These are phyloP conservation scores for Andrena dorsata DNA, from an alignment of 2,888 invertebrate species.

Conservation along the genomic window DNA sequence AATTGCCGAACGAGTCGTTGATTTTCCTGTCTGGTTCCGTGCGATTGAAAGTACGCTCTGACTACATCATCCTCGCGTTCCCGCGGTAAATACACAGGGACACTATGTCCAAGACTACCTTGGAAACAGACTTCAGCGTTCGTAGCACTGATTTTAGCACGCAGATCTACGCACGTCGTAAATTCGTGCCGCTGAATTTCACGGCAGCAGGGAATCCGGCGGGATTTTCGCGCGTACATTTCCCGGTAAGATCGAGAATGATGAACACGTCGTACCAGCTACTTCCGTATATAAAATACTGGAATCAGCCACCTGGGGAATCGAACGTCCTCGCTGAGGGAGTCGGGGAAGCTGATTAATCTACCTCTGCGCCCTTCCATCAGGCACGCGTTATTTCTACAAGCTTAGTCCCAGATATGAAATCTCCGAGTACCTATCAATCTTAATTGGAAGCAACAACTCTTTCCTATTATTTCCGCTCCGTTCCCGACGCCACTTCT, in stretches of 20 bases:
- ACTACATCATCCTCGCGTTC: too few species aligned
- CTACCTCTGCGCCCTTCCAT: not conserved
- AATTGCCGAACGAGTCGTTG: constrained; percentile 16
- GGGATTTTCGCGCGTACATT: constrained; percentile 11
- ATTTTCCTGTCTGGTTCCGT: not conserved
- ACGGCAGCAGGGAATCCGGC: not conserved
- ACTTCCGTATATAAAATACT: constrained; percentile 15
- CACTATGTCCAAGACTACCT: too few species aligned
- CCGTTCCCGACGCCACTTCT: not conserved
- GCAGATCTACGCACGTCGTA: constrained; percentile 1
- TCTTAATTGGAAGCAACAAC: not conserved
- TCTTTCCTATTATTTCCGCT: not conserved
- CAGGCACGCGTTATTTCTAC: too few species aligned
- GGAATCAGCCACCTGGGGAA: constrained; percentile 28
- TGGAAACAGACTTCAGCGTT: too few species aligned
- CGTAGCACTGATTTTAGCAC: too few species aligned
- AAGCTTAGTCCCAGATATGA: not conserved
- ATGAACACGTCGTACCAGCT: not conserved
- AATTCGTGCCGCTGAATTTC: constrained; percentile 22
- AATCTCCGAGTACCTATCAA: not conserved
- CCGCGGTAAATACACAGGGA: too few species aligned
- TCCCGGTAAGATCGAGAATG: not conserved
- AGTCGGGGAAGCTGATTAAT: constrained; percentile 28
- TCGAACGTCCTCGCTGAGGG: not conserved
- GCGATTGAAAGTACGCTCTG: not conserved